Evolutionary conservation across 2,113 vertebrate genomes (phyloP), one percentile per base, ranked within the genome.

Genomic region (Picathartes gymnocephalus): DNA sequence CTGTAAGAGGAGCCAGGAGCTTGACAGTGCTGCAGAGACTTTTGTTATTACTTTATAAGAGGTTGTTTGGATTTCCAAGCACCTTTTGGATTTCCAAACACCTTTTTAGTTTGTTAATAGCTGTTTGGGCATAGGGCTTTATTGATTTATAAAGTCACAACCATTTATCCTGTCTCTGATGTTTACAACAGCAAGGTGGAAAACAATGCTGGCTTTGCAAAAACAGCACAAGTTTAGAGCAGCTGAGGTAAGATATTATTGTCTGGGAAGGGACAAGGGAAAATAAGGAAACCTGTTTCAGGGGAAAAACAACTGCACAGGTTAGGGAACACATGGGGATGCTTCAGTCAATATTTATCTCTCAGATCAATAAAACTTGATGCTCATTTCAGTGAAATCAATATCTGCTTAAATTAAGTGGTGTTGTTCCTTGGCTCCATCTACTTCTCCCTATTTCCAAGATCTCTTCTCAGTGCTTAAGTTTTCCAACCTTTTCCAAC

Each of bases 141-240:
- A 94, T 95, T 74, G 87, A 95, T 95, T 91, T 94, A 80, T 54
- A 54, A 86, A 83, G 58, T 62, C 81, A 90, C 33, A 83, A 44
- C 45, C 50, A 88, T 95, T 96, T 80, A 87, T 95, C 60, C 88
- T 56, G 42, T 37, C 81, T 95, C 42, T 85, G 71, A 82, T 62
- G 27, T 88, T 91, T 85, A 80, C 57, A 88, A 77, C 30, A 76
- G 40, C 23, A 21, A 64, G 23, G 30, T 85, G 50, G 65, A 72
- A 95, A 95, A 90, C 50, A 82, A 30, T 0, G 4, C 74, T 91
- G 50, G 42, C 70, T 91, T 80, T 82, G 85, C 73, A 93, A 50
- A 86, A 95, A 8, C 61, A 95, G 62, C 47, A 54, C 39, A 70
- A 86, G 21, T 58, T 61, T 30, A 76, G 25, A 82, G 77, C 20